These are phyloP conservation scores for Nemoura dubitans DNA, from an alignment of 2,888 invertebrate genomes.

Conservation along the genomic window DNA sequence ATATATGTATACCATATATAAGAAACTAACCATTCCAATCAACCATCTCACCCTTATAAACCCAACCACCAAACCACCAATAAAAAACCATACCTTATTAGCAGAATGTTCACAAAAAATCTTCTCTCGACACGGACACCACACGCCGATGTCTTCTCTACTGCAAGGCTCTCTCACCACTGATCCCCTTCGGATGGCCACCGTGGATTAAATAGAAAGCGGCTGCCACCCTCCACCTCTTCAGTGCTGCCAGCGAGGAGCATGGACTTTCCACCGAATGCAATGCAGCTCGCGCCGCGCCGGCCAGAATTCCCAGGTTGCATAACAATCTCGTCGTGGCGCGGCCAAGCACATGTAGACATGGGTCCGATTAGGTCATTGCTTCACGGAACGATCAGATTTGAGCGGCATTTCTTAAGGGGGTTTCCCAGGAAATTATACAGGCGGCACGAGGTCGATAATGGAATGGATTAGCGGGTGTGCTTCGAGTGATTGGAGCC, in stretches of 20 bases:
- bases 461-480: neutral
- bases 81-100: neutral
- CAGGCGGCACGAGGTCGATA: neutral
- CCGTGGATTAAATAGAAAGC: slow-evolving; percentile 2
- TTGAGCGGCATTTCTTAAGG: neutral
- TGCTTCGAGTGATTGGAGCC: neutral
- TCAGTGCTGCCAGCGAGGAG: neutral
- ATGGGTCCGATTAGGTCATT: neutral
- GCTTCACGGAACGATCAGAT: neutral
- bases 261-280: neutral
- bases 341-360: neutral
- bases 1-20: too few species aligned
- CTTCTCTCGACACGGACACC: neutral
- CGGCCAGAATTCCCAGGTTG: slow-evolving; percentile 16
- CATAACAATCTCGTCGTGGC: slow-evolving; percentile 3
- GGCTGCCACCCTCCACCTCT: neutral
- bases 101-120: neutral
- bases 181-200: neutral
- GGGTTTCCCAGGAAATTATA: slow-evolving; percentile 21
- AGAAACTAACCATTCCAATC: neutral
- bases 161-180: neutral
- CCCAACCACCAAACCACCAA: neutral
- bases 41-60: neutral
- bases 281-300: neutral
- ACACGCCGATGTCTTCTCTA: neutral